Evolutionary conservation across 2,797 vertebrate genomes (phyloP).

Genomic region (Siniperca obscura): DNA sequence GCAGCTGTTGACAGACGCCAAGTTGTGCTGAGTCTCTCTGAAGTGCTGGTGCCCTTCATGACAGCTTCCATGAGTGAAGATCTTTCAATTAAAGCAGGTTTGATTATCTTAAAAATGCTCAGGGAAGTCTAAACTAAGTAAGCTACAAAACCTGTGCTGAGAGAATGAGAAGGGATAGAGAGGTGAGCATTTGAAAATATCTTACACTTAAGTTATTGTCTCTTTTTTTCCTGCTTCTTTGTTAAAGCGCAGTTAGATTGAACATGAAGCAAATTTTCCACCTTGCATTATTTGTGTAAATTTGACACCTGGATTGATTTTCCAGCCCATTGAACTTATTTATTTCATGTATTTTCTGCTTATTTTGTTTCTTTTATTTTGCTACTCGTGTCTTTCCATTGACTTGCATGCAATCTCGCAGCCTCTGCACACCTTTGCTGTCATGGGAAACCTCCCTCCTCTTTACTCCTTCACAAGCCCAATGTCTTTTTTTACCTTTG

Average conservation of each 20-base stretch:
- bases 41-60: slow-evolving; percentile 16
- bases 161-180: background rate
- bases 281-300: background rate
- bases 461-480: background rate
- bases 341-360: background rate
- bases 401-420: background rate
- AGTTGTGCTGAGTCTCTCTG: slow-evolving; percentile 1
- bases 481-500: background rate
- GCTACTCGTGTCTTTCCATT: background rate
- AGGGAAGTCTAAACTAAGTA: background rate
- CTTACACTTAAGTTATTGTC: background rate
- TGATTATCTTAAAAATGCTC: slow-evolving; percentile 5
- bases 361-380: background rate
- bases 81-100: slow-evolving; percentile 31
- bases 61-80: slow-evolving; percentile 19
- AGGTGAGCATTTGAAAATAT: background rate
- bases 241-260: background rate
- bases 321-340: background rate
- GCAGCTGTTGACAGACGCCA: slow-evolving; percentile 43
- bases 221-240: background rate
- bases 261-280: background rate
- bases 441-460: background rate
- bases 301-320: background rate
- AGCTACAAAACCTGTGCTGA: background rate
- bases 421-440: background rate